phyloP scores from a whole-genome alignment of 2,797 vertebrate genomes.

The Paratrypauchen microcephalus region DNA sequence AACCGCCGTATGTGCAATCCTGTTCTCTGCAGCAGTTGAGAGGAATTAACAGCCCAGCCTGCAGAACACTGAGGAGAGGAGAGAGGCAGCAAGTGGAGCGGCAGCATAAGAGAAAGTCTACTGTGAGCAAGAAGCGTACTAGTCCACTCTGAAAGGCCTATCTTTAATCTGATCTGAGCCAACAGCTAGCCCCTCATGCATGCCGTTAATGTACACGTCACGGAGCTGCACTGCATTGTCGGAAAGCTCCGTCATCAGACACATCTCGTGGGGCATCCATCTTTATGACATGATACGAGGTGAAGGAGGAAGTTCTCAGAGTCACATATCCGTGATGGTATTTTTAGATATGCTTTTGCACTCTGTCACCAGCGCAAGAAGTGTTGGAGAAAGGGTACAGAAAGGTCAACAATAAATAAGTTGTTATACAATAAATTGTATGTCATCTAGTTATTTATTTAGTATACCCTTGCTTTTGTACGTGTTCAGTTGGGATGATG shows the following conservation, averaged over 20 bases:
- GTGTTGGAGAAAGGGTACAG: not conserved
- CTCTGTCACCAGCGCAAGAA: slow-evolving; percentile 35
- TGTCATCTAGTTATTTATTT: not conserved
- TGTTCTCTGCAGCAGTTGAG: slow-evolving; percentile 6
- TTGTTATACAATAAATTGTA: not conserved
- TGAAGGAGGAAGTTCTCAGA: slow-evolving; percentile 66
- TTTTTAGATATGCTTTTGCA: slow-evolving; percentile 38
- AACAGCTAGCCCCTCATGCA: slow-evolving; percentile 13
- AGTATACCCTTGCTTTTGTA: not conserved
- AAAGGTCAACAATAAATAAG: not conserved
- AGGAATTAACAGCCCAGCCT: slow-evolving; percentile 28
- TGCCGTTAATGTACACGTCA: slow-evolving; percentile 20
- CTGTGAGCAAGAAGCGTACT: slow-evolving; percentile 17
- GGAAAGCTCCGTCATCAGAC: slow-evolving; percentile 36
- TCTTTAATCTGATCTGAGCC: slow-evolving; percentile 26
- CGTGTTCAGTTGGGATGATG: not conserved
- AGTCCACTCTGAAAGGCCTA: slow-evolving; percentile 24
- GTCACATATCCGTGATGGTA: slow-evolving; percentile 28
- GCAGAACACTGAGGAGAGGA: slow-evolving; percentile 5
- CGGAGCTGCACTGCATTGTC: slow-evolving; percentile 45
- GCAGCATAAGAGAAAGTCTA: slow-evolving; percentile 13
- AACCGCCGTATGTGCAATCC: slow-evolving; percentile 18
- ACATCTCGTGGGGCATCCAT: slow-evolving; percentile 29
- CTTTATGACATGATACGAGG: slow-evolving; percentile 38
- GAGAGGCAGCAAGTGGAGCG: slow-evolving; percentile 10